These are phyloP conservation scores for Pyxicephalus adspersus DNA, from an alignment of 2,113 vertebrate genomes.

Conservation along the genomic window DNA sequence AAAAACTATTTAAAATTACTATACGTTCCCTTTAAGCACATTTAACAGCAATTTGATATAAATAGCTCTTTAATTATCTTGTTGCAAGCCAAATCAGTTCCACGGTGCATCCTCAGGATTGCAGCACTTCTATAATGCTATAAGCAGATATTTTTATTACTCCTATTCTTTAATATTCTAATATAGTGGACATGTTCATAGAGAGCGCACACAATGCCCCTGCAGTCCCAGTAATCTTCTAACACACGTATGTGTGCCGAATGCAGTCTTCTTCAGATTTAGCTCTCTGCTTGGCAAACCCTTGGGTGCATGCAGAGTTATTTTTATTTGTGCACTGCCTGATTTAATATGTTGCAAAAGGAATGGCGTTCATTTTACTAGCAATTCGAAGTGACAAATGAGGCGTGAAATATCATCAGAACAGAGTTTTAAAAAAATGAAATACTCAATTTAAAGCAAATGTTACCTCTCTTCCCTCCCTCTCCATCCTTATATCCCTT, in stretches of 20 bases:
- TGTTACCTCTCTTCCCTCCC: neutral
- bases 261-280: constrained; percentile 28
- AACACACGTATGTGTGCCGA: constrained; percentile 2
- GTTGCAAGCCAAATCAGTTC: too few relatives aligned
- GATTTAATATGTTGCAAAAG: constrained; percentile 55
- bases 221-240: constrained; percentile 33
- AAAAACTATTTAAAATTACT: too few relatives aligned
- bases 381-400: constrained; percentile 54
- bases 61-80: too few relatives aligned
- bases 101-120: too few relatives aligned
- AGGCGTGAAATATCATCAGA: constrained; percentile 52
- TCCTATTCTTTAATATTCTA: too few relatives aligned
- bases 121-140: too few relatives aligned
- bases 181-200: neutral
- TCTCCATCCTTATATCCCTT: neutral
- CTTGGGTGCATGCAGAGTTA: constrained; percentile 49
- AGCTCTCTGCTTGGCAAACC: constrained; percentile 37
- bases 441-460: constrained; percentile 52
- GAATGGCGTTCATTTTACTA: constrained; percentile 53
- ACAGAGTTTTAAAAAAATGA: constrained; percentile 49
- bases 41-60: too few relatives aligned
- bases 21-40: too few relatives aligned
- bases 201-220: neutral
- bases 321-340: constrained; percentile 53
- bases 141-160: too few relatives aligned